phyloP scores from a whole-genome alignment of 1,140 invertebrate genomes.

The Ladona fulva region DNA sequence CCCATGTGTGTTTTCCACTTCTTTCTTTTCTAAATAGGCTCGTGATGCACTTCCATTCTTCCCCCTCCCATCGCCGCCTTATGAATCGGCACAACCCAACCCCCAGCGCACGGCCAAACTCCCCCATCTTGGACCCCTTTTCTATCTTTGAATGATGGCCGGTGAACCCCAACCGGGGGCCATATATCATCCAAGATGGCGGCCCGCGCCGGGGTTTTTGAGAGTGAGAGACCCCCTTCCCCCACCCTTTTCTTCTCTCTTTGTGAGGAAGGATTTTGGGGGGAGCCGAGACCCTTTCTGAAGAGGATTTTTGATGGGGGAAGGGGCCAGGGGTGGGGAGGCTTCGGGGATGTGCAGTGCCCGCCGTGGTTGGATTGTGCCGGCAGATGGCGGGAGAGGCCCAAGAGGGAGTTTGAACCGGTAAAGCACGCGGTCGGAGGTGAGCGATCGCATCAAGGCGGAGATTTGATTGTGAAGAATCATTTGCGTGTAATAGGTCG shows the following conservation, averaged over 20 bases:
- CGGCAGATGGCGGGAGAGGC: not conserved
- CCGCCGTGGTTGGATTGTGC: not conserved
- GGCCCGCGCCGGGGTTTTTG: constrained; percentile 31
- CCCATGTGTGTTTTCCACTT: not conserved
- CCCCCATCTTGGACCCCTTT: constrained; percentile 26
- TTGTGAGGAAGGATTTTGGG: not conserved
- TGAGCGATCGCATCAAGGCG: too few species aligned
- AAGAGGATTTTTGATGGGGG: not conserved
- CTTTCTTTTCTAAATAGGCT: not conserved
- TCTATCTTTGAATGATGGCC: constrained; percentile 38
- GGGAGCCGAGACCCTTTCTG: not conserved
- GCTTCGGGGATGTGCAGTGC: not conserved
- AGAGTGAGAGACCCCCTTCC: constrained; percentile 29
- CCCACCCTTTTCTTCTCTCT: constrained; percentile 15
- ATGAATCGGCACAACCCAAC: constrained; percentile 23
- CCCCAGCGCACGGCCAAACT: constrained; percentile 34
- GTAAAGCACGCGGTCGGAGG: too few species aligned
- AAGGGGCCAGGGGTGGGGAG: not conserved
- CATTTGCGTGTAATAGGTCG: too few species aligned
- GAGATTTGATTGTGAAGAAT: too few species aligned
- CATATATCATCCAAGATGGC: constrained; percentile 47
- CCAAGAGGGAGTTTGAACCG: too few species aligned
- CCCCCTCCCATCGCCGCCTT: constrained; percentile 24
- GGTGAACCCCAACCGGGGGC: constrained; percentile 41
- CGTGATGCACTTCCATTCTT: constrained; percentile 14